These are phyloP conservation scores for Pherbina coryleti DNA, from an alignment of 2,888 invertebrate genomes.

Conservation along the genomic window DNA sequence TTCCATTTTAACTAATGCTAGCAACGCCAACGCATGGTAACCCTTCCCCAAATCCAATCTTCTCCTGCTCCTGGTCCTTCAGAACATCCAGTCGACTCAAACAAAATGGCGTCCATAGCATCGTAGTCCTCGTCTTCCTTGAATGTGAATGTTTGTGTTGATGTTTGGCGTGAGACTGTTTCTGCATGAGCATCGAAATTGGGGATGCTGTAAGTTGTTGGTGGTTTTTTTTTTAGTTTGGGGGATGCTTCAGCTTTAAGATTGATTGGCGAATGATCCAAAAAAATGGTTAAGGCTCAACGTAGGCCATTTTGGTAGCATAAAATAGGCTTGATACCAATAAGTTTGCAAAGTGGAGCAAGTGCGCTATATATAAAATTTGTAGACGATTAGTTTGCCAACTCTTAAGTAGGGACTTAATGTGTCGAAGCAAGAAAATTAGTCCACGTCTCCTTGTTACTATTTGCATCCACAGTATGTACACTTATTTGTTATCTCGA, in stretches of 20 bases:
- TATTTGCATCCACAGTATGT: neutral
- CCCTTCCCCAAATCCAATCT: constrained; percentile 4
- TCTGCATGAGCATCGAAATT: constrained; percentile 28
- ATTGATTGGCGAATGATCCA: constrained; percentile 6
- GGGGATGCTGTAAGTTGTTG: constrained; percentile 29
- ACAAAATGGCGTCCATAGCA: constrained; percentile 47
- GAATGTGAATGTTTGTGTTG: constrained; percentile 3
- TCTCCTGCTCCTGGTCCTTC: neutral
- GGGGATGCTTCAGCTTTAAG: neutral
- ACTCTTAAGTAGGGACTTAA: no score
- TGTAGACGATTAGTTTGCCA: no score
- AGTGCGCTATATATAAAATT: no score
- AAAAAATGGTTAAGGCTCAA: neutral
- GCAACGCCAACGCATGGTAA: neutral
- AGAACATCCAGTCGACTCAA: constrained; percentile 23
- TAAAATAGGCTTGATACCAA: neutral
- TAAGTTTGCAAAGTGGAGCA: neutral
- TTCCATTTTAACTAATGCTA: neutral
- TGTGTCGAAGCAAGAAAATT: no score
- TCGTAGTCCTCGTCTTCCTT: neutral
- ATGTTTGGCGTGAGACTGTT: constrained; percentile 13
- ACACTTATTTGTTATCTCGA: neutral
- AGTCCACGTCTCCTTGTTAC: no score
- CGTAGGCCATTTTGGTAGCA: constrained; percentile 6
- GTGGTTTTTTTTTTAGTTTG: neutral